Base-by-base conservation (phyloP, 2,797 vertebrate species). In the Rhynchonycteris naso region DNA sequence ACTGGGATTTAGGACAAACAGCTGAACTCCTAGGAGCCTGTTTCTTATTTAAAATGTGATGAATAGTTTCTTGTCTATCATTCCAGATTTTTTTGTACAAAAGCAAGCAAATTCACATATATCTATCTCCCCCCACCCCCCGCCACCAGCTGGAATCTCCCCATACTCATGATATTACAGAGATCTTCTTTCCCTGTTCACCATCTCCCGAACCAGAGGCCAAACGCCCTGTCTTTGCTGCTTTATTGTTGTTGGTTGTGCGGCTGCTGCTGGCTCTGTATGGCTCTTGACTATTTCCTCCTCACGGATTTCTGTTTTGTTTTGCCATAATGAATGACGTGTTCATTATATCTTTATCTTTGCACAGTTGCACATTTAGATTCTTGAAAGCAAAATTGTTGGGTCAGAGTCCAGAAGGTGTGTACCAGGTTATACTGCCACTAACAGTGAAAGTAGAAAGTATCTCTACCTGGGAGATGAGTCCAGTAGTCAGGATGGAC, bases 1-100 rank as follows among this genome's bases (percentile, higher is more conserved):
- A 9, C 0, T 86, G 66, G 66, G 22, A 50, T 71, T 88, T 75
- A 15, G 12, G 54, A 91, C 24, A 80, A 35, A 59, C 19, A 26
- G 33, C 10, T 35, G 72, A 54, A 59, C 2, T 38, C 68, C 26
- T 5, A 5, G 33, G 90, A 76, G 18, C 26, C 66, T 56, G 47
- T 87, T 83, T 90, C 58, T 91, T 90, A 56, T 9, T 59, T 87
- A 75, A 91, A 87, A 75, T 28, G 14, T 52, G 43, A n/a, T 50
- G 21, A 66, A 24, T 8, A 50, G 13, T 26, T 88, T 61, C 72
- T 91, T 82, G 16, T 68, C 26, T 7, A 35, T 38, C 30, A 26
- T 81, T 93, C 50, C 35, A 75, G 66, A 91, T 66, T 69, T 58
- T 84, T 47, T 54, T 86, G 35, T 21, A 33, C 5, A 30, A 58